Conservation (phyloP, 2,888 invertebrate species). For the Steromphala cineraria region DNA sequence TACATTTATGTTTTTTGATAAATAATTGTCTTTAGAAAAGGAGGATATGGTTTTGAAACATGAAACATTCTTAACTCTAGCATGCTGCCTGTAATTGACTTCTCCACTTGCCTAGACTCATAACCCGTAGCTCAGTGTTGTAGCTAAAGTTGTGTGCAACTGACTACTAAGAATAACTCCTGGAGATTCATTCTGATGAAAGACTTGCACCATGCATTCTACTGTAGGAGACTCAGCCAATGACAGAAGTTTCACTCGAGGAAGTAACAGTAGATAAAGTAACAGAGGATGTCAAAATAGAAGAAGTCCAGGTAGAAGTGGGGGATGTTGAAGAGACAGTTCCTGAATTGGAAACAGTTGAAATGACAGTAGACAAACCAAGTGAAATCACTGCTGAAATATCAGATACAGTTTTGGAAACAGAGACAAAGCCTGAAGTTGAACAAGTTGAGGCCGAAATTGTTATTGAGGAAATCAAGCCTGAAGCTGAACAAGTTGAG, state of each 20-base stretch:
- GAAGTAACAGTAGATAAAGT: not conserved
- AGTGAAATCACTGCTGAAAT: slow-evolving; percentile 6
- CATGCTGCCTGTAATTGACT: too few relatives aligned
- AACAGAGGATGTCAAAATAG: not conserved
- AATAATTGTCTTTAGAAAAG: too few relatives aligned
- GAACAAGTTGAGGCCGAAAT: not conserved
- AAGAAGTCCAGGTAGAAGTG: not conserved
- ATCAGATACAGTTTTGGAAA: not conserved
- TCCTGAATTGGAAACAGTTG: not conserved
- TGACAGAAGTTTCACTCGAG: not conserved
- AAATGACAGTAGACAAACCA: too few relatives aligned
- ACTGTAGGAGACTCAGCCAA: slow-evolving; percentile 1
- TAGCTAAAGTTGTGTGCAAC: too few relatives aligned
- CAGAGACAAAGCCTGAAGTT: not conserved
- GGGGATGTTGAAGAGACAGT: slow-evolving; percentile 16
- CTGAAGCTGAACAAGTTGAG: not conserved
- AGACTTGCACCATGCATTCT: not conserved
- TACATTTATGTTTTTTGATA: too few relatives aligned
- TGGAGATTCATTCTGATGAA: too few relatives aligned
- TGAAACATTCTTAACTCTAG: too few relatives aligned
- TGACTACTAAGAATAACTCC: too few relatives aligned
- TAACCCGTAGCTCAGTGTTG: too few relatives aligned
- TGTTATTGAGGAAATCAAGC: not conserved
- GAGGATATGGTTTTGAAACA: too few relatives aligned
- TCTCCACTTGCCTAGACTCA: too few relatives aligned